Conservation (phyloP, 2,797 vertebrate species). For the Neostethus bicornis region DNA sequence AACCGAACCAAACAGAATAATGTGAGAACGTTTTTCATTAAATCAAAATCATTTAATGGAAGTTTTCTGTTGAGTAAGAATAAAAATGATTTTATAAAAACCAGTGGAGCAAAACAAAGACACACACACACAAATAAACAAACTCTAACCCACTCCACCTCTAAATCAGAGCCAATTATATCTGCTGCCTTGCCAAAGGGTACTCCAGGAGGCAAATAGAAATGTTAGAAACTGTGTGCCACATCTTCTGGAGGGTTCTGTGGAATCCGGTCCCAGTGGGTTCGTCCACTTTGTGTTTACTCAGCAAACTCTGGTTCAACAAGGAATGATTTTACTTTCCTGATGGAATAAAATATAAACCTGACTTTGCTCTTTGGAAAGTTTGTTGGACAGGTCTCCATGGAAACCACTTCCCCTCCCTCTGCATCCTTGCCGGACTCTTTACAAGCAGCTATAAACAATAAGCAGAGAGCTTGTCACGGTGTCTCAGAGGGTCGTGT, state of each 20-base stretch:
- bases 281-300: constrained; percentile 5
- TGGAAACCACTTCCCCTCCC: too few species aligned
- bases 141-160: not conserved
- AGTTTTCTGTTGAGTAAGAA: too few species aligned
- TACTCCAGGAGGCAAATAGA: not conserved
- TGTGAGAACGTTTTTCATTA: too few species aligned
- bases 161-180: not conserved
- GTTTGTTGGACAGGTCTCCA: too few species aligned
- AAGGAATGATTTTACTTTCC: too few species aligned
- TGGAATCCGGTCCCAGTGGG: not conserved
- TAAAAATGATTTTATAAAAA: too few species aligned
- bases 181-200: not conserved
- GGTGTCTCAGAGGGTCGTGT: constrained; percentile 65
- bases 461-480: constrained; percentile 62
- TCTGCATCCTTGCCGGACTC: constrained; percentile 45
- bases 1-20: too few species aligned
- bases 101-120: too few species aligned
- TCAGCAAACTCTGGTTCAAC: constrained; percentile 18
- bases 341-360: too few species aligned
- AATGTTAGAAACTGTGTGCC: not conserved
- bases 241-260: not conserved
- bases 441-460: constrained; percentile 70
- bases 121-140: not conserved
- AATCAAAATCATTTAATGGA: too few species aligned
- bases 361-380: too few species aligned